Evolutionary conservation across 2,888 invertebrate genomes (phyloP), one percentile per base, ranked within the genome.

Genomic region (Auanema freiburgensis): DNA sequence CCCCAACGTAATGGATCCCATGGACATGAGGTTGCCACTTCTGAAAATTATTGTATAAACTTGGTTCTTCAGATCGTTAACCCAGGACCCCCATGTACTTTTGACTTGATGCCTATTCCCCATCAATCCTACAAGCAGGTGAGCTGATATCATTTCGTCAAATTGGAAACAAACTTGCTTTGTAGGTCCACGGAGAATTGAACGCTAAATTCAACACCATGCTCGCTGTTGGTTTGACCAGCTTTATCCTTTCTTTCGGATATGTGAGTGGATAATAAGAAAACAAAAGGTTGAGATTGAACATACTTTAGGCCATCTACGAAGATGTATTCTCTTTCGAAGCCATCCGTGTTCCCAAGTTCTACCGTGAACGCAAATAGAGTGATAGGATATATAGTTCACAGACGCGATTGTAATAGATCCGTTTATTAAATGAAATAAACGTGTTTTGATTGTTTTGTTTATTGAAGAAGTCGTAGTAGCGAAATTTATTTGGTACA

Each of bases 201-300:
- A 72, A 77, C 62, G 59, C 63, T 49, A 79, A 79, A 66, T 79
- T 79, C 72, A 77, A 77, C 71, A 66, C 67, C 51, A 76, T 72
- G 57, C 66, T 79, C 56, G 76, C 69, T 21, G 63, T 73, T 54
- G 62, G 67, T 14, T 42, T 63, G 53, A 51, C 57, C 52, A 43
- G 65, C 40, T 65, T 71, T 54, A 55, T 60, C 25, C 54, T 61
- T 14, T 58, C 63, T 42, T 43, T 69, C 58, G 64, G 46, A 8
- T 49, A 62, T 40, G 64, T 64, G 8, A 53, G 63, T 50, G 11
- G 12, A 43, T 43, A 43, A 43, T 43, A 43, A 43, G 43, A 43
- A 46, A 16, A 46, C 21, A 5, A 5, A 10, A 16, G 6, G 46
- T 25, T 49, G 49, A 10, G 44, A 12, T 43, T 43, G 14, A 21